Evolutionary conservation across 2,888 invertebrate genomes (phyloP).

Genomic region (Xestia c-nigrum): DNA sequence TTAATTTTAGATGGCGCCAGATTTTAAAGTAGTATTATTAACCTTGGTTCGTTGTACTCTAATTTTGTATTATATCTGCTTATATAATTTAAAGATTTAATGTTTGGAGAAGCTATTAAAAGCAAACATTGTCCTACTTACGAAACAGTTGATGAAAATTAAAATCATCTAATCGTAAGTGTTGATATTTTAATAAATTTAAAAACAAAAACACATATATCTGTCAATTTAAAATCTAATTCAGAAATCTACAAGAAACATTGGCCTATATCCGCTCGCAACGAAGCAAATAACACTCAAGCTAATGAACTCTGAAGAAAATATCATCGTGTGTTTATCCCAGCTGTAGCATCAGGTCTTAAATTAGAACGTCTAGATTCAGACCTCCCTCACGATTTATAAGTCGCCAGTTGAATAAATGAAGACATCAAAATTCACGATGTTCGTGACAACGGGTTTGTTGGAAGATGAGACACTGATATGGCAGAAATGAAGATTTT

Average conservation of each 20-base stretch:
- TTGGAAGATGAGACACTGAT: conserved; percentile 1
- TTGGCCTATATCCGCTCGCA: conserved; percentile 18
- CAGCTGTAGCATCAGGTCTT: conserved; percentile 33
- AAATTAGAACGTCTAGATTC: conserved; percentile 52
- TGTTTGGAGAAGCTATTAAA: conserved; percentile 16
- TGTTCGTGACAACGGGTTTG: neutral
- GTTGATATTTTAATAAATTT: conserved; percentile 25
- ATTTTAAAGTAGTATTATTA: conserved; percentile 48
- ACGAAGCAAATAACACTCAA: conserved; percentile 42
- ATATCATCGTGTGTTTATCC: conserved; percentile 50
- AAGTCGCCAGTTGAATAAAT: conserved; percentile 25
- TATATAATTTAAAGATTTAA: conserved; percentile 35
- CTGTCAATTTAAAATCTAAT: conserved; percentile 27
- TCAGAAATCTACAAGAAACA: conserved; percentile 15
- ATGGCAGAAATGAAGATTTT: neutral
- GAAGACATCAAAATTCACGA: conserved; percentile 29
- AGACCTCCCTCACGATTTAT: conserved; percentile 19
- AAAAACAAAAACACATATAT: conserved; percentile 18
- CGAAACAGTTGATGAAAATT: neutral
- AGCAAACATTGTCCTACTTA: conserved; percentile 34
- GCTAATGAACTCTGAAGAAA: conserved; percentile 57
- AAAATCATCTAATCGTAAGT: conserved; percentile 7
- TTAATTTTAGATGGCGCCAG: conserved; percentile 47
- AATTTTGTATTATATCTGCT: conserved; percentile 30
- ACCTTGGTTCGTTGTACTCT: conserved; percentile 50